Evolutionary conservation across 2,888 invertebrate species (phyloP).

Genomic region (Cosmia pyralina): DNA sequence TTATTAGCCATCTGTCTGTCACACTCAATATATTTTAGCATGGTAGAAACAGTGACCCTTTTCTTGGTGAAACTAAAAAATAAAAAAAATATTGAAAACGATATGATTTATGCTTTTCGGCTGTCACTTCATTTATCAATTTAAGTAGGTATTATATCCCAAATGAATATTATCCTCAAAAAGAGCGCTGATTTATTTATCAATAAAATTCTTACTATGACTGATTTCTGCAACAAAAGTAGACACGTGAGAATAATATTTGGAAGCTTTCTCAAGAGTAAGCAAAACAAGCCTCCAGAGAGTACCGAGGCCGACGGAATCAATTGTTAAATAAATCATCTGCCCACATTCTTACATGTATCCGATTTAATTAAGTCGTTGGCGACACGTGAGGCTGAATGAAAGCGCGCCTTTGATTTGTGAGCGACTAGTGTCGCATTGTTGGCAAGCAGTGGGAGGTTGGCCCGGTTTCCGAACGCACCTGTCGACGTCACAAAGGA

Average conservation of each 20-base stretch:
- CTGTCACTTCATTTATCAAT: neutral
- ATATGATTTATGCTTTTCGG: neutral
- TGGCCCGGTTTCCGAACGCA: slow-evolving; percentile 82
- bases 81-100: too few species aligned
- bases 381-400: slow-evolving; percentile 85
- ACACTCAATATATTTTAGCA: slow-evolving; percentile 3
- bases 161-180: neutral
- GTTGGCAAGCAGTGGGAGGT: slow-evolving; percentile 88
- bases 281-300: slow-evolving; percentile 67
- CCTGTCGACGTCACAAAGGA: slow-evolving; percentile 78
- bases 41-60: too few species aligned
- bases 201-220: slow-evolving; percentile 12
- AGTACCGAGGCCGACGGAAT: slow-evolving; percentile 43
- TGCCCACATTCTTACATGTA: slow-evolving; percentile 81
- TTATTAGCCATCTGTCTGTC: slow-evolving; percentile 18
- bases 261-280: slow-evolving; percentile 59
- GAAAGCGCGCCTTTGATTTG: slow-evolving; percentile 74
- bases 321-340: slow-evolving; percentile 81
- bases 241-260: slow-evolving; percentile 61
- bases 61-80: neutral
- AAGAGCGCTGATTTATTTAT: neutral
- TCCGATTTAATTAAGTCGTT: slow-evolving; percentile 88
- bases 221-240: slow-evolving; percentile 18
- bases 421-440: slow-evolving; percentile 77
- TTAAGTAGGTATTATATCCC: neutral